Percentiles rank a stretch among this genome's conserved stretches.
phyloP scores from a whole-genome alignment of 2,113 vertebrate species.

The Limanda limanda region DNA sequence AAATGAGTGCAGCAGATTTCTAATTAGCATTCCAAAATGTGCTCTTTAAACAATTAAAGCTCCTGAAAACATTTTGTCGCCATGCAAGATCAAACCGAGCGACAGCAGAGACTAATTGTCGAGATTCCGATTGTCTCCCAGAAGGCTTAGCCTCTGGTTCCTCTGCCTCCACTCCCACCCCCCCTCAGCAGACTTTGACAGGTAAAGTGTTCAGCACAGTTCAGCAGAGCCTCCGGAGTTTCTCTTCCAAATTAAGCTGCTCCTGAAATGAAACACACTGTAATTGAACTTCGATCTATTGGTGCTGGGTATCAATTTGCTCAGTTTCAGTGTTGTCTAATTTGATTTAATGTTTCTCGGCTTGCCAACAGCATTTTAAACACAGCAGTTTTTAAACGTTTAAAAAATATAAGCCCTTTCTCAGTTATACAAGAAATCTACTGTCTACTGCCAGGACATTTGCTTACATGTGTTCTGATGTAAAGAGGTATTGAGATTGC shows the following conservation, averaged over 20 bases:
- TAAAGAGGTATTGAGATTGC: too few species aligned
- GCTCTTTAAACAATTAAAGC: conserved; percentile 71
- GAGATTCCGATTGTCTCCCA: conserved; percentile 65
- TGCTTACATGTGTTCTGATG: too few species aligned
- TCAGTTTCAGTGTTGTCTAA: conserved; percentile 63
- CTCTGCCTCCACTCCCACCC: background rate
- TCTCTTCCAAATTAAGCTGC: conserved; percentile 71
- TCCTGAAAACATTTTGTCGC: conserved; percentile 63
- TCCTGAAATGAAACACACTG: conserved; percentile 65
- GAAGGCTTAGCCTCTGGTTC: conserved; percentile 50
- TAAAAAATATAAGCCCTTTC: background rate
- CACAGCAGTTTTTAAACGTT: background rate
- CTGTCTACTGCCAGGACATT: too few species aligned
- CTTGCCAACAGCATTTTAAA: conserved; percentile 41
- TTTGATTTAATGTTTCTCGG: conserved; percentile 62
- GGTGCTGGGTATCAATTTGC: conserved; percentile 60
- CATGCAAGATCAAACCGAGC: conserved; percentile 68
- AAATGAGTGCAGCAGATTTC: conserved; percentile 49
- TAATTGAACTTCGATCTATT: conserved; percentile 77
- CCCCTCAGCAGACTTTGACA: conserved; percentile 41
- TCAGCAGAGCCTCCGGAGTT: conserved; percentile 57
- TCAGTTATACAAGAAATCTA: background rate
- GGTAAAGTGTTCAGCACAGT: conserved; percentile 57
- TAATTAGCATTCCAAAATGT: conserved; percentile 73
- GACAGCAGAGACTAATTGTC: conserved; percentile 70